Base-by-base conservation (phyloP, 2,113 vertebrate genomes). In the Apus apus region DNA sequence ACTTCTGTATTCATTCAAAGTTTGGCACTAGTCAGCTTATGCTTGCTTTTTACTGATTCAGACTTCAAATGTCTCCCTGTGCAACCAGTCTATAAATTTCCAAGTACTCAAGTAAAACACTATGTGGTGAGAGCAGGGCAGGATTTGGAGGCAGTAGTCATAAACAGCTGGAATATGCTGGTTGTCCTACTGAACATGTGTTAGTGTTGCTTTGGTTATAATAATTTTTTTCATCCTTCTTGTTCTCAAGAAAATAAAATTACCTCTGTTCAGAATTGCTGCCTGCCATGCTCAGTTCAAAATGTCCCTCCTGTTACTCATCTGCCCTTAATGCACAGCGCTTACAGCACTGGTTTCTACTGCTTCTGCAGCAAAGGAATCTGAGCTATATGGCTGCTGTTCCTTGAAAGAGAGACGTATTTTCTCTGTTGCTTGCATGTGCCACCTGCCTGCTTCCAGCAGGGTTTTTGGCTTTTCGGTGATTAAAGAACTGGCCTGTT, bases 191-290 rank as follows among this genome's bases (percentile, higher is more conserved):
- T 84, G 86, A 80, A 70, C 65, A 56, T 84, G 23, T 86, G 50
- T 8, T 93, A 57, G 27, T 32, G 9, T 62, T 90, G 32, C 56
- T 83, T 64, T 25, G 30, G 13, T 84, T 89, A 38, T 53, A 71
- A 34, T 13, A 6, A 7, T 60, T 71, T 90, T 79, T 78, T 84
- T 84, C 14, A 56, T 30, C 17, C 23, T n/a, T 74, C 38, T 83
- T 81, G 11, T 71, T 62, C 58, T 71, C 32, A 87, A 56, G 29
- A 88, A 94, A 92, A 92, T 81, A 17, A 75, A 95, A 50, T 88
- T 56, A 34, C 16, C 73, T 45, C 15, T 57, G 11, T 54, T 36
- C 29, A 38, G 6, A 43, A 17, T 48, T 67, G 34, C 57, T 51
- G 15, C 22, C 53, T 65, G 32, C 45, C 16, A 8, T 50, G 22